Conservation (phyloP, 92 coral and sea anemone species). For the Palythoa grandis region DNA sequence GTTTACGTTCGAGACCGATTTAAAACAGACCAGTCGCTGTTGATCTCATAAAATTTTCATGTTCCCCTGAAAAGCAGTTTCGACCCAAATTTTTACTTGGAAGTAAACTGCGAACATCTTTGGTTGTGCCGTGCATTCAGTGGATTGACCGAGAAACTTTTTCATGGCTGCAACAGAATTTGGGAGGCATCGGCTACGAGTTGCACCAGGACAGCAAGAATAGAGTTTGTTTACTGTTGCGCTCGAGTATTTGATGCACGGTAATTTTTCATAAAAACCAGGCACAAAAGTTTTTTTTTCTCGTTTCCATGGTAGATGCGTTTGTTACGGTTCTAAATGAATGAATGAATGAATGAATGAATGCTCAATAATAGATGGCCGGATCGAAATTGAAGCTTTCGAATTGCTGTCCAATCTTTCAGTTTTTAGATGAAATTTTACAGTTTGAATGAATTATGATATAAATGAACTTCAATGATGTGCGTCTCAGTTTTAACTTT, state of each 20-base stretch:
- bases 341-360: too few relatives aligned
- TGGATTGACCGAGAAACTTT: neutral
- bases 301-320: too few relatives aligned
- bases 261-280: too few relatives aligned
- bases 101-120: neutral
- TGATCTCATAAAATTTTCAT: neutral
- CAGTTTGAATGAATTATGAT: too few relatives aligned
- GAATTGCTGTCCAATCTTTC: too few relatives aligned
- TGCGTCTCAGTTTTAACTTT: too few relatives aligned
- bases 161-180: neutral
- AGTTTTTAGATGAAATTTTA: too few relatives aligned
- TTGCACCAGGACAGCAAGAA: conserved; percentile 3
- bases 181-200: neutral
- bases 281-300: too few relatives aligned
- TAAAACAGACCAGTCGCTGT: neutral
- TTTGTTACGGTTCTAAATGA: too few relatives aligned
- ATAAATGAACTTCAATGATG: too few relatives aligned
- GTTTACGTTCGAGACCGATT: neutral
- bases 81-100: neutral
- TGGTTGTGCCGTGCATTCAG: neutral
- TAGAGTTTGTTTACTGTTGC: neutral
- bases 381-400: too few relatives aligned
- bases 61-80: neutral
- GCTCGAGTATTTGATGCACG: neutral
- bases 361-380: too few relatives aligned